phyloP scores from a whole-genome alignment of 2,113 vertebrate genomes.

The Rhadina sibilatrix region DNA sequence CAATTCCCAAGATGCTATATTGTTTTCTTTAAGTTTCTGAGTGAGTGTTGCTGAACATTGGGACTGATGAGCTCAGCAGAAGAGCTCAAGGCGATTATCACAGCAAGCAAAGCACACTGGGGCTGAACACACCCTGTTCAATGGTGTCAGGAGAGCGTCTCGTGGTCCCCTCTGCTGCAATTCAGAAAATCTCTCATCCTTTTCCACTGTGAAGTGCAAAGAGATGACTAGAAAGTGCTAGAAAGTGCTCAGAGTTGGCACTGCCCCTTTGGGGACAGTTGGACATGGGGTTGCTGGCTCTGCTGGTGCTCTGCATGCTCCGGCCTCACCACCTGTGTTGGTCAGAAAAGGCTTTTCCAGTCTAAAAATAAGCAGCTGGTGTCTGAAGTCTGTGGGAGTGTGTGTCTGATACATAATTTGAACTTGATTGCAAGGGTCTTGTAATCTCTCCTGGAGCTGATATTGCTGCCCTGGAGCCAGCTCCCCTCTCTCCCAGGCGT shows the following conservation, averaged over 20 bases:
- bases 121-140: fast-evolving
- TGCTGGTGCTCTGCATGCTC: fast-evolving
- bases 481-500: neutral
- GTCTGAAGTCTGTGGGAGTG: neutral
- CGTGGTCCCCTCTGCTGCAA: fast-evolving
- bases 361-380: slow-evolving; percentile 26
- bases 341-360: neutral
- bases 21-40: neutral
- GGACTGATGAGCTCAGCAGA: neutral
- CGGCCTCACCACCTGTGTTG: neutral
- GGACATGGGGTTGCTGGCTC: fast-evolving
- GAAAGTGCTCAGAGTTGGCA: neutral
- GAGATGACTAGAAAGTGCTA: fast-evolving
- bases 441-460: neutral
- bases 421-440: neutral
- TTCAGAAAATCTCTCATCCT: neutral
- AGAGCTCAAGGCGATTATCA: neutral
- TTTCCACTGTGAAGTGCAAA: neutral
- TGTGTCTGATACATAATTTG: neutral
- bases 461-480: neutral
- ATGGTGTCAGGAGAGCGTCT: neutral
- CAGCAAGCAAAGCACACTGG: fast-evolving
- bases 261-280: fast-evolving
- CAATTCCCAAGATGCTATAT: neutral
- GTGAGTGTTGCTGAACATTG: fast-evolving